Conservation (phyloP, 1,140 invertebrate genomes). For the Drosophila truncata region DNA sequence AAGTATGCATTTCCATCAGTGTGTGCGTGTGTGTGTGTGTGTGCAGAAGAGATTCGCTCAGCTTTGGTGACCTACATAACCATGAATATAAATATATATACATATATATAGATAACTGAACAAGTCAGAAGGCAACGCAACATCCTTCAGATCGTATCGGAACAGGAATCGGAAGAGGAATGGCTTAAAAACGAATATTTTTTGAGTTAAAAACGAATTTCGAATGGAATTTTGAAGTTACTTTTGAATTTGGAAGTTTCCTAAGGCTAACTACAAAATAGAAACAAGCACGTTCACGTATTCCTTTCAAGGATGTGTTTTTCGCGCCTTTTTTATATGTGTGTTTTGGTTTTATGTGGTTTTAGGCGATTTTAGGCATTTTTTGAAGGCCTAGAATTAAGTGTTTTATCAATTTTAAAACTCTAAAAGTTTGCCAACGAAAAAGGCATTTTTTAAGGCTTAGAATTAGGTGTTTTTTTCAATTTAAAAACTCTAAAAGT, state of each 20-base stretch:
- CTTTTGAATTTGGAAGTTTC: neutral
- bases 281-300: neutral
- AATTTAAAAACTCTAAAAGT: too few relatives aligned
- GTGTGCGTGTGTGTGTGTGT: constrained; percentile 13
- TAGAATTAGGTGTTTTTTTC: too few relatives aligned
- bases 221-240: neutral
- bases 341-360: neutral
- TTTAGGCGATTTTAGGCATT: neutral
- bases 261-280: neutral
- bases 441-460: neutral
- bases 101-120: constrained; percentile 33
- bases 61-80: constrained; percentile 57
- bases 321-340: constrained; percentile 2
- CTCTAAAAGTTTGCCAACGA: rapidly evolving
- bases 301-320: neutral
- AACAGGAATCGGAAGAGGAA: neutral
- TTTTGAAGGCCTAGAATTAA: too few relatives aligned
- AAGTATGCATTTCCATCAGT: constrained; percentile 39
- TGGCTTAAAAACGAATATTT: neutral
- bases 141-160: constrained; percentile 39
- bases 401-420: too few relatives aligned
- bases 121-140: constrained; percentile 28
- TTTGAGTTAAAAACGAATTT: neutral
- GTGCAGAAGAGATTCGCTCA: constrained; percentile 32
- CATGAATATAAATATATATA: constrained; percentile 38